phyloP scores from a whole-genome alignment of 2,113 vertebrate species.

The sheep (Ovis aries) region DNA sequence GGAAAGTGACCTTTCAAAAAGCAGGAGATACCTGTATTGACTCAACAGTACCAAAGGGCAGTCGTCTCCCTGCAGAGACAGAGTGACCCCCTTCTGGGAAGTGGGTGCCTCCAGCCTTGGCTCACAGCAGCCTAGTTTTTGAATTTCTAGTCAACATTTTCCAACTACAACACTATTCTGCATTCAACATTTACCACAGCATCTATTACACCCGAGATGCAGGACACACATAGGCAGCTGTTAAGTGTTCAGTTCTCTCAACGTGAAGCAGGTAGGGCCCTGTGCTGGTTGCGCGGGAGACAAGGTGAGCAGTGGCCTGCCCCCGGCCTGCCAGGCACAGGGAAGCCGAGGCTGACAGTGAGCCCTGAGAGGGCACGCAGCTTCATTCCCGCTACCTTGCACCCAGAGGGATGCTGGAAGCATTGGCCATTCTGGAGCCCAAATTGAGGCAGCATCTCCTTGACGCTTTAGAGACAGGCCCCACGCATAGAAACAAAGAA shows the following conservation, averaged over 20 bases:
- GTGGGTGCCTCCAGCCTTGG: background rate
- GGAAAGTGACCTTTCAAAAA: background rate
- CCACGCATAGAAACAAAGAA: background rate
- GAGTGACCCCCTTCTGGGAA: background rate
- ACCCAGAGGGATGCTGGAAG: background rate
- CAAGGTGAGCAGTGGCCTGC: accelerated
- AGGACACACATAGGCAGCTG: accelerated
- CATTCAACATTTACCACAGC: background rate
- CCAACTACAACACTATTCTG: background rate
- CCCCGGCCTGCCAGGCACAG: background rate
- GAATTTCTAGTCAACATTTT: background rate
- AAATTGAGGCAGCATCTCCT: background rate
- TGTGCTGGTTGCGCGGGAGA: background rate
- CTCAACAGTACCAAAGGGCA: background rate
- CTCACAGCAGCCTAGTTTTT: background rate
- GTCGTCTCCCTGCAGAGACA: background rate
- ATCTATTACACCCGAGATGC: accelerated
- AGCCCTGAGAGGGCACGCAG: background rate
- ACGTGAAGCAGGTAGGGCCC: background rate
- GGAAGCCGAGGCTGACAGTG: background rate
- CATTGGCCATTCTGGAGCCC: background rate
- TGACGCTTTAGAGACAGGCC: background rate
- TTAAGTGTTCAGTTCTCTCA: background rate
- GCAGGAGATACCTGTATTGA: background rate
- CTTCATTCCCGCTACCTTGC: background rate